These are phyloP conservation scores for Eidolon helvum DNA, from an alignment of 2,113 vertebrate species.

Conservation along the genomic window DNA sequence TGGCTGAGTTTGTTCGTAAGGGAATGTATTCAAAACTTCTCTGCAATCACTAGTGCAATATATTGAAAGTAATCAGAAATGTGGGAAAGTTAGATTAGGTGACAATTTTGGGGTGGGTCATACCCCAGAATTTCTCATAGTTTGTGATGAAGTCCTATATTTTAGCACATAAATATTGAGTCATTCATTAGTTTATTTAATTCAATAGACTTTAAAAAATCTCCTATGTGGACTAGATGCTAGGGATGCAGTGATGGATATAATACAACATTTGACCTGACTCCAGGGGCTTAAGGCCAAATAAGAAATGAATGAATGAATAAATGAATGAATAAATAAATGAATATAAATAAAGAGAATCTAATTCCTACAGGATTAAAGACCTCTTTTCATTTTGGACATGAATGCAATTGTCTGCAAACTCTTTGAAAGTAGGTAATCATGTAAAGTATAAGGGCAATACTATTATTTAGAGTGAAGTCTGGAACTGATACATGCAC, in stretches of 20 bases:
- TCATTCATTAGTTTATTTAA: background rate
- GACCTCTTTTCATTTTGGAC: background rate
- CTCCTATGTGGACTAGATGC: background rate
- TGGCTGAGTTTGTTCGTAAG: background rate
- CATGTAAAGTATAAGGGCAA: background rate
- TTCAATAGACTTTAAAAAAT: background rate
- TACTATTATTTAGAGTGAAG: background rate
- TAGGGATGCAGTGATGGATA: background rate
- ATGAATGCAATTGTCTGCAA: background rate
- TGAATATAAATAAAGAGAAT: background rate
- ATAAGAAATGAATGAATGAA: background rate
- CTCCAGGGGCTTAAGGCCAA: background rate
- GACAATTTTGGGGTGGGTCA: background rate
- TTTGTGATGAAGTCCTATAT: background rate
- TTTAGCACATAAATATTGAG: background rate
- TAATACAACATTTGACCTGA: background rate
- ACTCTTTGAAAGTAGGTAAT: background rate
- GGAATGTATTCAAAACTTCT: background rate
- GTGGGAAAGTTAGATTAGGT: background rate
- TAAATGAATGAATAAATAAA: background rate
- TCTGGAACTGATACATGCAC: background rate
- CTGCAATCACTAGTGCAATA: background rate
- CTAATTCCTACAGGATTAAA: background rate
- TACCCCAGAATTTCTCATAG: background rate
- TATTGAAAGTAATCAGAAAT: background rate